Percentiles rank a stretch among this genome's conserved stretches.
Conservation (phyloP, 2,797 vertebrate species). For the Tangara arthus region DNA sequence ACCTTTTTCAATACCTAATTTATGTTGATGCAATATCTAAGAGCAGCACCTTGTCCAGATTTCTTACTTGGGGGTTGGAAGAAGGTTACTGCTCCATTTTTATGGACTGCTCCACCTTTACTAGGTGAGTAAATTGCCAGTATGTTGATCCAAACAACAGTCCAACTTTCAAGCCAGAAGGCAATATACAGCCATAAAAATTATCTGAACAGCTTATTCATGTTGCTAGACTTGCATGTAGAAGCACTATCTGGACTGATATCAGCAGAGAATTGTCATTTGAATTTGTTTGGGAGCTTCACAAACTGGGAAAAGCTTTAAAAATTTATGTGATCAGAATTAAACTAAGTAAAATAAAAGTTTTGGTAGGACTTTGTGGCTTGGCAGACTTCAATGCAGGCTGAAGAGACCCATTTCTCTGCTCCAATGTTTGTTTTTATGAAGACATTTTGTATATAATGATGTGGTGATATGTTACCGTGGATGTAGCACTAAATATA, state of each 20-base stretch:
- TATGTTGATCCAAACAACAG: neutral
- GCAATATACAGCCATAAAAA: neutral
- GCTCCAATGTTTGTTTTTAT: constrained; percentile 1
- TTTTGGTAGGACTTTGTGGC: neutral
- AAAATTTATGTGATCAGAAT: neutral
- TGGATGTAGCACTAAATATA: constrained; percentile 67
- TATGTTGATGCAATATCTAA: neutral
- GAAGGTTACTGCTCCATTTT: neutral
- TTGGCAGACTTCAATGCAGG: neutral
- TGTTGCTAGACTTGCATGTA: neutral
- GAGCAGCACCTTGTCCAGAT: neutral
- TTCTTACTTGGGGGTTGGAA: neutral
- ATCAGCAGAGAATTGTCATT: neutral
- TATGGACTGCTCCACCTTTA: neutral
- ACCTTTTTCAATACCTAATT: neutral
- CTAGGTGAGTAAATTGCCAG: neutral
- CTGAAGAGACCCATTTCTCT: neutral
- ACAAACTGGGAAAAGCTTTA: neutral
- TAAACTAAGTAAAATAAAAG: neutral
- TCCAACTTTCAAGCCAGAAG: neutral
- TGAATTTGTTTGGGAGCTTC: neutral
- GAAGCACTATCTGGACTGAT: neutral
- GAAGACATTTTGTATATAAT: constrained; percentile 47
- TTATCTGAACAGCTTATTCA: neutral
- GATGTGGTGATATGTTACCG: constrained; percentile 55